Evolutionary conservation across 2,888 invertebrate genomes (phyloP).

Genomic region (Eupeodes luniger): DNA sequence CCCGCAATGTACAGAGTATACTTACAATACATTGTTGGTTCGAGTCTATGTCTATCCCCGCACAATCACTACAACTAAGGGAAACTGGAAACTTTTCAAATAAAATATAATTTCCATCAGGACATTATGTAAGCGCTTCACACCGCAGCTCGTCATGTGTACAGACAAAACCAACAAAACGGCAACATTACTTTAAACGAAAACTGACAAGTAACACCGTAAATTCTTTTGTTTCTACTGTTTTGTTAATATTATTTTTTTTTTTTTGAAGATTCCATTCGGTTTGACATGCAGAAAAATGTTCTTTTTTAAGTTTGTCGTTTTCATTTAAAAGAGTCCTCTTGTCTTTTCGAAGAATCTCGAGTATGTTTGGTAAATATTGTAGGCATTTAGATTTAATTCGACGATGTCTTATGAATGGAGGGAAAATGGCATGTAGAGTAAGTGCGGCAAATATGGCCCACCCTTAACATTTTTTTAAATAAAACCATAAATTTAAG

Average conservation of each 20-base stretch:
- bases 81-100: slow-evolving; percentile 43
- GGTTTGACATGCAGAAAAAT: slow-evolving; percentile 38
- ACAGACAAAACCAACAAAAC: slow-evolving; percentile 5
- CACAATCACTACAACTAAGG: neutral
- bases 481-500: too few relatives aligned
- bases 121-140: slow-evolving; percentile 37
- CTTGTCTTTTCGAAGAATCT: slow-evolving; percentile 47
- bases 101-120: slow-evolving; percentile 48
- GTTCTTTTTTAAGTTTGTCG: slow-evolving; percentile 39
- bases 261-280: slow-evolving; percentile 32
- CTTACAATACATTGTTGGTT: neutral
- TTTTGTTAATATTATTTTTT: neutral
- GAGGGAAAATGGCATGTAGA: too few relatives aligned
- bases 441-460: too few relatives aligned
- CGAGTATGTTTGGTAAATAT: neutral
- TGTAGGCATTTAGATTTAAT: too few relatives aligned
- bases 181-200: slow-evolving; percentile 9
- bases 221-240: slow-evolving; percentile 5
- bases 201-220: slow-evolving; percentile 1
- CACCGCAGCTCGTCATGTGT: slow-evolving; percentile 20
- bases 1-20: neutral
- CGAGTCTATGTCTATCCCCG: neutral
- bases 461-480: too few relatives aligned
- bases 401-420: too few relatives aligned
- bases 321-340: slow-evolving; percentile 35